Base-by-base conservation (phyloP, 2,113 vertebrate genomes). In the Girardinichthys multiradiatus region DNA sequence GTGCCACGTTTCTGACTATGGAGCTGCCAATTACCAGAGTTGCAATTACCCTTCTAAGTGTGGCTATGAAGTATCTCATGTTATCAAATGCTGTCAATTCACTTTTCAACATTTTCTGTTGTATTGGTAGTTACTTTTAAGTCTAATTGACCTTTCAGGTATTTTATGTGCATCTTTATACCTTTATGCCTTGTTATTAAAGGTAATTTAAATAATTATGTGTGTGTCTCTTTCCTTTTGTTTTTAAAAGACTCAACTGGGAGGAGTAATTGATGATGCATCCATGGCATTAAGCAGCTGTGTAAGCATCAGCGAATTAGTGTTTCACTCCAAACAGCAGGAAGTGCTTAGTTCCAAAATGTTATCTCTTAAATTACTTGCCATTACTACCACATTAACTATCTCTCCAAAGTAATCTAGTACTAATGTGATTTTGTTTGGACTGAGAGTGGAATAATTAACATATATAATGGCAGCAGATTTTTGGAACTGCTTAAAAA, bases 21-120 rank as follows among this genome's bases (percentile, higher is more conserved):
- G n/a, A n/a, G n/a, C n/a, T n/a, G n/a, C n/a, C n/a, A n/a, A n/a
- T n/a, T n/a, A n/a, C n/a, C n/a, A n/a, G n/a, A n/a, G n/a, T n/a
- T n/a, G n/a, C n/a, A n/a, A n/a, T n/a, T n/a, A n/a, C 37, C 68
- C 77, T 63, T 54, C 80, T 77, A 86, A 77, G 62, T 48, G 35
- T 15, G 30, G 71, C 78, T 11, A 39, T 6, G 80, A 81, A 54
- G 57, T 30, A 1, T 68, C 68, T 75, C 54, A 63, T 80, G n/a
- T 64, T 63, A 74, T 77, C 30, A 33, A 4, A 33, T 54, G 59
- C 13, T 69, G 42, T 68, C 74, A 80, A 77, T 77, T 80, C 13
- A 63, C 24, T 14, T 62, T 64, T 64, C 26, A 61, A 63, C 39
- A 31, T 51, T 58, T 31, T 37, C 65, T 15, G 57, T 59, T 54